A percentile compares a stretch with the other conserved stretches of the same genome.
Conservation (phyloP, 2,797 vertebrate species). For the Aplochiton taeniatus region DNA sequence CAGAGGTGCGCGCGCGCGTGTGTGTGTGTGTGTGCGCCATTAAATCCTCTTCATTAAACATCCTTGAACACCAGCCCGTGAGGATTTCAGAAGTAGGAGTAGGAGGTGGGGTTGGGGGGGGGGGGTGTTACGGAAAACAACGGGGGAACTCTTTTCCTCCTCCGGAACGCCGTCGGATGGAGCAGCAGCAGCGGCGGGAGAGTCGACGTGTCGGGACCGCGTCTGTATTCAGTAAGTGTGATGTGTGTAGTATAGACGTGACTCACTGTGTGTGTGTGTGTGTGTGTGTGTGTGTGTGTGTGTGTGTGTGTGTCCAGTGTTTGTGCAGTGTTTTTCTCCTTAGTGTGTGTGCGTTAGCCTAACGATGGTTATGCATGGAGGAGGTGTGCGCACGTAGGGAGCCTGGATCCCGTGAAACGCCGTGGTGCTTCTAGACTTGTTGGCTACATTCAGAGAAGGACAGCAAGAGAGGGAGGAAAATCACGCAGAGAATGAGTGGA, state of each 20-base stretch:
- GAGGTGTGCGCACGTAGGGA: conserved; percentile 59
- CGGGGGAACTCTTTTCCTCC: no score
- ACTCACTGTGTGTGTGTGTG: conserved; percentile 42
- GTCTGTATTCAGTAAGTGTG: conserved; percentile 3
- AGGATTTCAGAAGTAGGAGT: conserved; percentile 27
- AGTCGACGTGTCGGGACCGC: conserved; percentile 49
- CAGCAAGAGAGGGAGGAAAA: conserved; percentile 14
- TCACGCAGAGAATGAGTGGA: background rate
- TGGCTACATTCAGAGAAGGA: conserved; percentile 41
- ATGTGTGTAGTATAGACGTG: conserved; percentile 49
- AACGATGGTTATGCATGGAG: conserved; percentile 41
- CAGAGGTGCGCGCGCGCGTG: no score
- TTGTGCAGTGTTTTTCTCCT: conserved; percentile 52
- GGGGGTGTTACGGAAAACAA: background rate
- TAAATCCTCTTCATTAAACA: no score
- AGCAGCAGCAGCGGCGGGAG: conserved; percentile 39
- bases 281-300: conserved; percentile 16
- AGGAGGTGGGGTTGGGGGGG: conserved; percentile 16
- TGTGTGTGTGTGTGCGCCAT: no score
- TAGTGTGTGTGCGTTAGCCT: conserved; percentile 47
- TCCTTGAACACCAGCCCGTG: background rate
- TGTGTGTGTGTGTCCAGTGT: no score
- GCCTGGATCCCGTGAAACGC: conserved; percentile 35
- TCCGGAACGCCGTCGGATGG: background rate
- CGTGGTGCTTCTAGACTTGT: conserved; percentile 45